These are phyloP conservation scores for Chrosomus eos DNA, from an alignment of 2,797 vertebrate genomes.

Conservation along the genomic window DNA sequence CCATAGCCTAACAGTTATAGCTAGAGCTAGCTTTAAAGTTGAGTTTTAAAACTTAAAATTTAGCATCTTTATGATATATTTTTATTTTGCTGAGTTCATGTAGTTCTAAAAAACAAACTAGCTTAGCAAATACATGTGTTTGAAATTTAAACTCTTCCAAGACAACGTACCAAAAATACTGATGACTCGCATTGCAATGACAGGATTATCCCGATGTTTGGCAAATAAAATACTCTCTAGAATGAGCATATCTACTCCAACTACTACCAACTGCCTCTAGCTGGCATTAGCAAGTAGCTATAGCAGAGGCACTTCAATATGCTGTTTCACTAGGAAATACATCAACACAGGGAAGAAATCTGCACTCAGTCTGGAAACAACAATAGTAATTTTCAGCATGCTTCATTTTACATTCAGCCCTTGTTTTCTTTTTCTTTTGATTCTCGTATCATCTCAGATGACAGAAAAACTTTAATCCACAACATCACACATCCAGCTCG, in stretches of 20 bases:
- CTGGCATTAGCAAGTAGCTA: background rate
- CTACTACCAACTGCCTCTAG: background rate
- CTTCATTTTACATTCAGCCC: background rate
- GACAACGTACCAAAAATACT: background rate
- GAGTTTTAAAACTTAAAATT: background rate
- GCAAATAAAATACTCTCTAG: background rate
- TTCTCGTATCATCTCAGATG: background rate
- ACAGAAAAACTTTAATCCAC: background rate
- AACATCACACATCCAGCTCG: background rate
- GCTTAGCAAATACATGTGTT: background rate
- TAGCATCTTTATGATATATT: background rate
- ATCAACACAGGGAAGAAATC: background rate
- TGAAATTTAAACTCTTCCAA: background rate
- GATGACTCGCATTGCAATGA: background rate
- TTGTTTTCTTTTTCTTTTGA: slow-evolving; percentile 2
- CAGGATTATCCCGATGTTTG: background rate
- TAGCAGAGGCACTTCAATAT: background rate
- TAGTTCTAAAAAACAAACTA: background rate
- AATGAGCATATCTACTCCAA: background rate
- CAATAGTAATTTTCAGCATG: background rate
- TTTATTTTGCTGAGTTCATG: background rate
- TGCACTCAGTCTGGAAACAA: background rate
- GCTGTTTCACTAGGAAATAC: background rate
- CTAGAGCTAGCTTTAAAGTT: background rate
- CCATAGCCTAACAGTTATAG: background rate